Conservation (phyloP, 2,113 vertebrate species). For the Centropristis striata region DNA sequence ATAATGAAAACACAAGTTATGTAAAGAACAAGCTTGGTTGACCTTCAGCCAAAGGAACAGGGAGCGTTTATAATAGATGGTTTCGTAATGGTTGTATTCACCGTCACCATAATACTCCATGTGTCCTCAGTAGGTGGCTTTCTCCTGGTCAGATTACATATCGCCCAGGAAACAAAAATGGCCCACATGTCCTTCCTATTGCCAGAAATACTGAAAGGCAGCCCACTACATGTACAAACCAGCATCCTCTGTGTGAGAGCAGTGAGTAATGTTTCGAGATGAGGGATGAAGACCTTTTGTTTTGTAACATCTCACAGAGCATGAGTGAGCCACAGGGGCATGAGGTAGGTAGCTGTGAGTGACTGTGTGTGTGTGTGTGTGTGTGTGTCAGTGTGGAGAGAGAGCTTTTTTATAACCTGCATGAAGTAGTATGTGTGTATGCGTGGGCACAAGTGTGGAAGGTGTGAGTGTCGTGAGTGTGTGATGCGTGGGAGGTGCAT, state of each 20-base stretch:
- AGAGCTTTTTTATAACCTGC: slow-evolving; percentile 48
- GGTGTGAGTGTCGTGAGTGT: slow-evolving; percentile 70
- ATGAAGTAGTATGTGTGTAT: slow-evolving; percentile 57
- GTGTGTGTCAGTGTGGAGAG: slow-evolving; percentile 9
- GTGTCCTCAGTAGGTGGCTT: slow-evolving; percentile 48
- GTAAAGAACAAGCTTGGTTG: not conserved
- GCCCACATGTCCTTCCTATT: slow-evolving; percentile 47
- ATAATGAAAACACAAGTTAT: not conserved
- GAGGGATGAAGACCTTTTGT: slow-evolving; percentile 71
- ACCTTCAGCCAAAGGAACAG: not conserved
- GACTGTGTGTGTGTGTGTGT: slow-evolving; percentile 32
- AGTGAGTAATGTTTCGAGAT: slow-evolving; percentile 64
- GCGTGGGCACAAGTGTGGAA: slow-evolving; percentile 70
- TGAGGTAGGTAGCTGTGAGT: slow-evolving; percentile 59
- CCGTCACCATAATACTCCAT: slow-evolving; percentile 19
- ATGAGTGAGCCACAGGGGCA: slow-evolving; percentile 64
- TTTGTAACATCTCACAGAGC: slow-evolving; percentile 69
- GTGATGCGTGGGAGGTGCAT: slow-evolving; percentile 63
- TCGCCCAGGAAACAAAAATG: slow-evolving; percentile 30
- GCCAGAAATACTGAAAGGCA: slow-evolving; percentile 44
- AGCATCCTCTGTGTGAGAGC: slow-evolving; percentile 51
- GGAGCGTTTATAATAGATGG: not conserved
- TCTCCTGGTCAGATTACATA: slow-evolving; percentile 28
- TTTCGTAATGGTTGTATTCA: slow-evolving; percentile 34
- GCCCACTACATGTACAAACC: slow-evolving; percentile 40